Conservation (phyloP, 2,888 invertebrate species). For the Cataglyphis livida region DNA sequence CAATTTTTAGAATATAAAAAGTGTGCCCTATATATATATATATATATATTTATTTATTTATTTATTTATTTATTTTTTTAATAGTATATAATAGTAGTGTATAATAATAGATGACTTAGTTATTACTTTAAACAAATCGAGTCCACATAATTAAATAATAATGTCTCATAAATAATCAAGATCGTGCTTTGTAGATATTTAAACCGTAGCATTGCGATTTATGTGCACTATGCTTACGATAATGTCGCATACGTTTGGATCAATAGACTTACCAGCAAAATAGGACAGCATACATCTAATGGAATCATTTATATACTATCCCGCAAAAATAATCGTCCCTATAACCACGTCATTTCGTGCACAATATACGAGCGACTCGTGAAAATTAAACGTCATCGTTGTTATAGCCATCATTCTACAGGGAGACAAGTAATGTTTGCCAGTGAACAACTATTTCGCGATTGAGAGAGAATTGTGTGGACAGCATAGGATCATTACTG, state of each 20-base stretch:
- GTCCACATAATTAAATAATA: background rate
- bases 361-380: conserved; percentile 33
- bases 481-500: background rate
- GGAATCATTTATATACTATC: conserved; percentile 40
- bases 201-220: conserved; percentile 4
- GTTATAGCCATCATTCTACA: background rate
- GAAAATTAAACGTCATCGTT: conserved; percentile 45
- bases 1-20: too few relatives aligned
- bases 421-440: conserved; percentile 7
- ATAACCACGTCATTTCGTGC: conserved; percentile 30
- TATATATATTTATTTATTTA: too few relatives aligned
- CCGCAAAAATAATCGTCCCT: conserved; percentile 24
- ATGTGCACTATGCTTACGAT: conserved; percentile 21
- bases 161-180: background rate
- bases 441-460: conserved; percentile 25
- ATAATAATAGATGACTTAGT: background rate
- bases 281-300: conserved; percentile 29
- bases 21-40: too few relatives aligned
- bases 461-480: background rate
- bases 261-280: conserved; percentile 28
- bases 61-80: too few relatives aligned
- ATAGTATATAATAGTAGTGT: background rate
- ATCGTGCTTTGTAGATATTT: conserved; percentile 4
- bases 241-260: conserved; percentile 15
- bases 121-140: conserved; percentile 1